Evolutionary conservation across 2,797 vertebrate species (phyloP).

Genomic region (Monodelphis domestica): DNA sequence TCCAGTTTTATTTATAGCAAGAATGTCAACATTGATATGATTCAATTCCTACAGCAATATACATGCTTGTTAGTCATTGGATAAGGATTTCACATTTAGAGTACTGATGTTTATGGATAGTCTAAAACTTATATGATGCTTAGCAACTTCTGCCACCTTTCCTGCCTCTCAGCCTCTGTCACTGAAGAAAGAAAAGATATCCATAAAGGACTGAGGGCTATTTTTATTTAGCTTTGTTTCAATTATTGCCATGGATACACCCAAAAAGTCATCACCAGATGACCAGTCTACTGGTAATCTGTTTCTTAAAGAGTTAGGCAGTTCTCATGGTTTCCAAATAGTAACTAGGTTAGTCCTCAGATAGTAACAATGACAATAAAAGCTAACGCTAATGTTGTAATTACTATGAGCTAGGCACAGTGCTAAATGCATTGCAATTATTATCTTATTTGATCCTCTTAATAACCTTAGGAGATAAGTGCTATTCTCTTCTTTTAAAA

Average conservation of each 20-base stretch:
- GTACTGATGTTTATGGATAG: background rate
- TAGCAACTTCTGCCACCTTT: background rate
- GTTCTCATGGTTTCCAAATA: too few relatives aligned
- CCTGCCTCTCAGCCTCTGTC: background rate
- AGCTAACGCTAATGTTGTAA: background rate
- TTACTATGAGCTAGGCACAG: background rate
- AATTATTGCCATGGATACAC: background rate
- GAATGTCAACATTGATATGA: background rate
- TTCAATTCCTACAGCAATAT: background rate
- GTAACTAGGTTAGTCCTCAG: background rate
- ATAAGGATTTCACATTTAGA: background rate
- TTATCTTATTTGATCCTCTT: background rate
- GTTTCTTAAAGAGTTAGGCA: too few relatives aligned
- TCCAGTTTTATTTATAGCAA: background rate
- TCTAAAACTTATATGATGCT: background rate
- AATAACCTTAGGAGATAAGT: background rate
- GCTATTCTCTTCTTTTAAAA: too few relatives aligned
- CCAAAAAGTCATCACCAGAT: background rate
- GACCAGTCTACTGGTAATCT: background rate
- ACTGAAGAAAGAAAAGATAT: background rate
- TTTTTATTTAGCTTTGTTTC: background rate
- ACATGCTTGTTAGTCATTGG: background rate
- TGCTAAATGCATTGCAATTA: background rate
- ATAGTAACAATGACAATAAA: background rate
- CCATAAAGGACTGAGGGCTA: background rate